phyloP scores from a whole-genome alignment of 2,888 invertebrate species.

The Temnothorax unifasciatus region DNA sequence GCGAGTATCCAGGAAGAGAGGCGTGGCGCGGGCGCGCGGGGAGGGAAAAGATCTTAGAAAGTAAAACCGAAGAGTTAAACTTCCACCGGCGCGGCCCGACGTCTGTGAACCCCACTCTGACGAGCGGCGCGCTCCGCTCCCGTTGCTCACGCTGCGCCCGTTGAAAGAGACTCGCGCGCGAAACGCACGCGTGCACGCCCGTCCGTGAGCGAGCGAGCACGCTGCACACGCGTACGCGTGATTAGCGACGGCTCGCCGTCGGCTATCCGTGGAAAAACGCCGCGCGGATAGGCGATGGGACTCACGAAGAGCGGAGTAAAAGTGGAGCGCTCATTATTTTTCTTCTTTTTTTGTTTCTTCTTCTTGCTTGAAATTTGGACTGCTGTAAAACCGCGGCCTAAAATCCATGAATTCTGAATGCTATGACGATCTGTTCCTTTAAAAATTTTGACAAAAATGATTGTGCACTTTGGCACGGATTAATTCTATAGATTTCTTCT shows the following conservation, averaged over 20 bases:
- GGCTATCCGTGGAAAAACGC: constrained; percentile 69
- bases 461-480: neutral
- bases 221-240: constrained; percentile 65
- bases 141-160: constrained; percentile 50
- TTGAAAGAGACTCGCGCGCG: constrained; percentile 34
- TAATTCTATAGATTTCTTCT: neutral
- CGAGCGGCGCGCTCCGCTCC: constrained; percentile 68
- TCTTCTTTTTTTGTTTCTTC: constrained; percentile 22
- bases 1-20: constrained; percentile 68
- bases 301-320: constrained; percentile 72
- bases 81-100: constrained; percentile 65
- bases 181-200: constrained; percentile 51
- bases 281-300: constrained; percentile 59
- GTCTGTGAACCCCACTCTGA: constrained; percentile 81
- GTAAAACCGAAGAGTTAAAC: constrained; percentile 84
- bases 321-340: constrained; percentile 68
- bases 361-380: neutral
- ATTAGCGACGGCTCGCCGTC: constrained; percentile 65
- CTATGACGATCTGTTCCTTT: neutral
- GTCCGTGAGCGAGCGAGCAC: constrained; percentile 55
- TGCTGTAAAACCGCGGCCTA: neutral
- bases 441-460: neutral
- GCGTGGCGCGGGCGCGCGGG: constrained; percentile 54
- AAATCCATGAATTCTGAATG: neutral
- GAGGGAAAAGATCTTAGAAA: constrained; percentile 82